Evolutionary conservation across 2,113 vertebrate genomes (phyloP), one percentile per base, ranked within the genome.

Genomic region (Pungitius pungitius): DNA sequence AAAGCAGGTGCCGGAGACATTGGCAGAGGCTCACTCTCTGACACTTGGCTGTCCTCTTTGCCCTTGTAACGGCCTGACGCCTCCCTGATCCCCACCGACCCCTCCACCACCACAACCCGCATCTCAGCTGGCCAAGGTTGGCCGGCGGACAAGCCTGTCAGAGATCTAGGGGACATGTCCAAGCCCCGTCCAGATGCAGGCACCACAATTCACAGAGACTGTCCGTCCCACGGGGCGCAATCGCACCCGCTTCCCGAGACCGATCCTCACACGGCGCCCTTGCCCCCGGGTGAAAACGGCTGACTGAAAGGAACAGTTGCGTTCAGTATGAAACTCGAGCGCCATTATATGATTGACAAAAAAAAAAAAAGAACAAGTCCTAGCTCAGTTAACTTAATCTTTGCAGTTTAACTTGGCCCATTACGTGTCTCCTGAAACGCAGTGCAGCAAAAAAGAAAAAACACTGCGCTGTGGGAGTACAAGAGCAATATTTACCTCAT

Each of bases 1-100:
- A 35, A 67, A 71, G 56, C 6, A 54, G 59, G 57, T 40, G 26
- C 30, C 64, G 9, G 27, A 66, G 56, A 69, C 54, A 45, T 18
- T 63, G 43, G 60, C 27, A 70, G 70, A 27, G 57, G 42, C 70
- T 76, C 76, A 63, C 70, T 80, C 60, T 49, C 57, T 84, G 85
- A 87, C 83, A 79, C 85, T 86, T 90, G 87, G 90, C 89, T 66
- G 86, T 90, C 87, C 84, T 78, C 39, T 69, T 77, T 79, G 86
- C 78, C 90, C 91, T 92, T 92, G 89, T 91, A 77, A 87, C 52
- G 47, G 65, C 62, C 40, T 62, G 80, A 85, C 88, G 81, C 75
- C 78, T 78, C 81, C 57, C 71, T 81, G 76, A 85, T 84, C 82
- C 71, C 70, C 73, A 43, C 79, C 20, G 24, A n/a, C 68, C 65